These are phyloP conservation scores for Argyresthia albistria DNA, from an alignment of 2,888 invertebrate genomes.

Conservation along the genomic window DNA sequence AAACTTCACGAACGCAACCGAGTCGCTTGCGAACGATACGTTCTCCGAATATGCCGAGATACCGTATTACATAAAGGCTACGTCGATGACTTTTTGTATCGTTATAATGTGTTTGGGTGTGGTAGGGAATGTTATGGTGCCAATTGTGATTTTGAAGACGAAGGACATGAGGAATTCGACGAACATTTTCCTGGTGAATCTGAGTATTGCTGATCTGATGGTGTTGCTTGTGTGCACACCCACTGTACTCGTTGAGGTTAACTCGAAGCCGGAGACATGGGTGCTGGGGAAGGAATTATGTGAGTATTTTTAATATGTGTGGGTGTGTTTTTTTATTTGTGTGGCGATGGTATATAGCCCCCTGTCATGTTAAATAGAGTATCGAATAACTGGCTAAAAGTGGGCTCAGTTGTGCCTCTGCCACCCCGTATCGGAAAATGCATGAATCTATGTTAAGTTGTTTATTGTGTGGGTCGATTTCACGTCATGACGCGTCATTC, in stretches of 20 bases:
- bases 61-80: slow-evolving; percentile 89
- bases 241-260: slow-evolving; percentile 94
- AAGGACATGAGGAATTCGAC: slow-evolving; percentile 96
- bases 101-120: slow-evolving; percentile 92
- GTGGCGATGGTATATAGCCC: too few relatives aligned
- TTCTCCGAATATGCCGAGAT: slow-evolving; percentile 72
- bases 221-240: slow-evolving; percentile 94
- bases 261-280: slow-evolving; percentile 93
- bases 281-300: slow-evolving; percentile 93
- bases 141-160: slow-evolving; percentile 91
- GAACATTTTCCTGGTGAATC: slow-evolving; percentile 94
- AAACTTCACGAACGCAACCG: slow-evolving; percentile 24
- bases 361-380: too few relatives aligned
- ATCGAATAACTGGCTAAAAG: too few relatives aligned
- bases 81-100: slow-evolving; percentile 91
- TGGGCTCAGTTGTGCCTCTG: too few relatives aligned
- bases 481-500: too few relatives aligned
- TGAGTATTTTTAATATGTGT: slow-evolving; percentile 77
- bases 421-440: too few relatives aligned
- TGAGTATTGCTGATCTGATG: slow-evolving; percentile 93
- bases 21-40: slow-evolving; percentile 28
- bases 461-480: too few relatives aligned
- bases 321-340: too few relatives aligned
- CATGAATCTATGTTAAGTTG: too few relatives aligned
- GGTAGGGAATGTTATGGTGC: slow-evolving; percentile 94